Percentiles rank a stretch among this genome's conserved stretches.
These are phyloP conservation scores for Sciurus carolinensis DNA, from an alignment of 2,797 vertebrate species.

Conservation along the genomic window DNA sequence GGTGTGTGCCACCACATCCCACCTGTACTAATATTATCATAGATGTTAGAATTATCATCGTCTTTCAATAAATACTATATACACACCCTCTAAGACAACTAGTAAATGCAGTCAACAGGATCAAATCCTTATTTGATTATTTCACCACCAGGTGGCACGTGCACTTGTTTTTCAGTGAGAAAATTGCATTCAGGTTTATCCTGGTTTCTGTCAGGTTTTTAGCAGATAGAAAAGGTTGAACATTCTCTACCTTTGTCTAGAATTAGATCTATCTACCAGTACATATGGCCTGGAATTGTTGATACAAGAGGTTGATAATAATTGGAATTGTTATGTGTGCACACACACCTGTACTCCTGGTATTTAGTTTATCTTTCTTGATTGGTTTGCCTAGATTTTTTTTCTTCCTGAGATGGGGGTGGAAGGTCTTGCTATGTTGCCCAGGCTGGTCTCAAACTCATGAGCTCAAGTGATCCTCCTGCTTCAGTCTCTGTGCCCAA, in stretches of 20 bases:
- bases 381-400: not conserved
- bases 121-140: slow-evolving; percentile 11
- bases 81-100: not conserved
- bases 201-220: not conserved
- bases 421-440: too few relatives aligned
- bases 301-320: not conserved
- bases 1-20: too few relatives aligned
- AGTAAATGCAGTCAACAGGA: not conserved
- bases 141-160: slow-evolving; percentile 67
- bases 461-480: too few relatives aligned
- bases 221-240: not conserved
- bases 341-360: too few relatives aligned
- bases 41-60: not conserved
- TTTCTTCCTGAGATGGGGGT: too few relatives aligned
- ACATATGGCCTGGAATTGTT: not conserved
- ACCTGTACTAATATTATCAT: not conserved
- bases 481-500: too few relatives aligned
- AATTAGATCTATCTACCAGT: slow-evolving; percentile 5
- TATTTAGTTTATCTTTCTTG: not conserved
- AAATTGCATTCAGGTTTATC: not conserved
- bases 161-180: slow-evolving; percentile 36
- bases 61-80: too few relatives aligned
- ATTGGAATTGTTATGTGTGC: not conserved
- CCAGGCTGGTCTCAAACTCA: too few relatives aligned
- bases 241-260: not conserved